These are phyloP conservation scores for Cryptus armator DNA, from an alignment of 2,888 invertebrate species.

Conservation along the genomic window DNA sequence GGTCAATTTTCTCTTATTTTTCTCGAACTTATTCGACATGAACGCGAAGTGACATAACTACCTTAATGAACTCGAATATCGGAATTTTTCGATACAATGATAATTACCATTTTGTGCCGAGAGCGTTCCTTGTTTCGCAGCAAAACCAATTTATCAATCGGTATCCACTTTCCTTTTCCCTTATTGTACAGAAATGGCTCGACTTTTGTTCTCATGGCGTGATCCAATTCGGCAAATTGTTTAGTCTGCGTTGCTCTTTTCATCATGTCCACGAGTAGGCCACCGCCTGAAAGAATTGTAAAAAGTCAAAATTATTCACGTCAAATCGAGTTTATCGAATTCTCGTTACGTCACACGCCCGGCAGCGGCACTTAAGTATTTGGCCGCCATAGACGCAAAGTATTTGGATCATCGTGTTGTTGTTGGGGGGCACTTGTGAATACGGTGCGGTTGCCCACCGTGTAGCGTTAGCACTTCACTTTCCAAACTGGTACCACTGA, in stretches of 20 bases:
- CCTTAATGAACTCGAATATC: too few species aligned
- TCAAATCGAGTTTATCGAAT: slow-evolving; percentile 48
- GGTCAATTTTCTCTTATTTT: too few species aligned
- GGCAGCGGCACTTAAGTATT: slow-evolving; percentile 34
- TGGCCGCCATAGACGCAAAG: slow-evolving; percentile 69
- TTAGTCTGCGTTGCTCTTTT: slow-evolving; percentile 95
- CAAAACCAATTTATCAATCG: slow-evolving; percentile 95
- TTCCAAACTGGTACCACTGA: slow-evolving; percentile 69
- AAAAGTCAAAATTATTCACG: slow-evolving; percentile 14
- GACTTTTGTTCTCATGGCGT: slow-evolving; percentile 96
- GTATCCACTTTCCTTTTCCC: slow-evolving; percentile 96
- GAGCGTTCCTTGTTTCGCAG: slow-evolving; percentile 94
- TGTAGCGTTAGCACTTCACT: slow-evolving; percentile 69
- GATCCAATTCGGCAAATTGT: slow-evolving; percentile 96
- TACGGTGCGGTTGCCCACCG: slow-evolving; percentile 25
- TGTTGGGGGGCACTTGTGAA: slow-evolving; percentile 63
- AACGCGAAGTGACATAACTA: too few species aligned
- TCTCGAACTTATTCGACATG: too few species aligned
- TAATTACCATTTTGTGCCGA: slow-evolving; percentile 90
- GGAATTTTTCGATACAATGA: neutral
- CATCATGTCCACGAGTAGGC: slow-evolving; percentile 97
- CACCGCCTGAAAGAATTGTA: slow-evolving; percentile 89
- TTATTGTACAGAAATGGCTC: slow-evolving; percentile 97
- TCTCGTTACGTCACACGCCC: slow-evolving; percentile 54
- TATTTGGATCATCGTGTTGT: slow-evolving; percentile 71